A percentile compares a stretch with the other conserved stretches of the same genome.
Evolutionary conservation across 2,888 invertebrate species (phyloP).

Genomic region (Lacanobia oleracea): DNA sequence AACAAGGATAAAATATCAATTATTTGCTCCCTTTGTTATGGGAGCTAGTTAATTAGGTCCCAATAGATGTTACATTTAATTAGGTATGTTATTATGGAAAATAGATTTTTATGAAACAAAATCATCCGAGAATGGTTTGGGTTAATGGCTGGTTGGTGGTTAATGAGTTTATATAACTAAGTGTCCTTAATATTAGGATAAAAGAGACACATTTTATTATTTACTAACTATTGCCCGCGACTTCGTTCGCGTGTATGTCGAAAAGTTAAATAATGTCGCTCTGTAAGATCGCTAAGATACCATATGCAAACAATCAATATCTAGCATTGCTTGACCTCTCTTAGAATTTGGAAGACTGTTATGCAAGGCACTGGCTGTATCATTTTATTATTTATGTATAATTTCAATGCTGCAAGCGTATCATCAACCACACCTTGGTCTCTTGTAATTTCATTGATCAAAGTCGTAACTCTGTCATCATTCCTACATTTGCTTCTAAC

Average conservation of each 20-base stretch:
- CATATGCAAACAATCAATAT: too few species aligned
- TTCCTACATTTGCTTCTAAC: constrained; percentile 34
- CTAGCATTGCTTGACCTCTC: too few species aligned
- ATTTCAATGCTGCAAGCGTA: too few species aligned
- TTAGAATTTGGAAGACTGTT: too few species aligned
- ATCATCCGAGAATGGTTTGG: background rate
- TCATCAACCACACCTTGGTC: too few species aligned
- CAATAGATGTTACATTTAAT: background rate
- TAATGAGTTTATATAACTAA: background rate
- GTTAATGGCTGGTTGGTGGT: background rate
- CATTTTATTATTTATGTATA: too few species aligned
- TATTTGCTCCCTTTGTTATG: background rate
- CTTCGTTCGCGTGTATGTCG: too few species aligned
- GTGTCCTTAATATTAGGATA: background rate
- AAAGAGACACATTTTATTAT: background rate
- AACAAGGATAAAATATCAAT: constrained; percentile 40
- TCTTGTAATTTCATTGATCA: too few species aligned
- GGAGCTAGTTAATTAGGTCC: constrained; percentile 4
- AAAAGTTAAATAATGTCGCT: too few species aligned
- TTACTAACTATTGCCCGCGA: too few species aligned
- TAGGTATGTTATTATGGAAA: background rate
- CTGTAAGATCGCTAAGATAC: too few species aligned
- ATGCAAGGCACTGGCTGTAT: too few species aligned
- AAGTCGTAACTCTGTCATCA: constrained; percentile 59
- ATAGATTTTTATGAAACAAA: background rate